phyloP scores from a whole-genome alignment of 2,797 vertebrate genomes.

The Astyanax mexicanus region DNA sequence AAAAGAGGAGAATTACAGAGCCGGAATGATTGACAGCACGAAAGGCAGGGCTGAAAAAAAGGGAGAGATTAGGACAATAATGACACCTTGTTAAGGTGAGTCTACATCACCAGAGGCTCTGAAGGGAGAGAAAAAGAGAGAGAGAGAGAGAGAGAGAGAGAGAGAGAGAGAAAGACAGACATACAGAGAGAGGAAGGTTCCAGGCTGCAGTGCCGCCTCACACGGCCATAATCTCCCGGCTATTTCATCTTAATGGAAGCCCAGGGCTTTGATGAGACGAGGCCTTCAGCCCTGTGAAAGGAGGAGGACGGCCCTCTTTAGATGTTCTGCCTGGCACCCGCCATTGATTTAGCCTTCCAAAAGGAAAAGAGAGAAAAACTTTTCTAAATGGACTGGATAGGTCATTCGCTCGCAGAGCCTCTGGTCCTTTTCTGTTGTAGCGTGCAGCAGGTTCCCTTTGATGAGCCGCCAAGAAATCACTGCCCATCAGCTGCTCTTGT shows the following conservation, averaged over 20 bases:
- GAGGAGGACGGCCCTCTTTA: conserved; percentile 54
- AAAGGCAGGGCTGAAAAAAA: conserved; percentile 8
- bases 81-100: conserved; percentile 51
- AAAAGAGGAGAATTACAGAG: conserved; percentile 25
- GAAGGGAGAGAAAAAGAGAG: conserved; percentile 12
- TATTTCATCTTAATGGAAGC: conserved; percentile 60
- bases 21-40: conserved; percentile 2
- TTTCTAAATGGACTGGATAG: conserved; percentile 56
- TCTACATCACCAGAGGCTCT: conserved; percentile 27
- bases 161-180: conserved; percentile 16
- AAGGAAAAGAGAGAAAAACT: conserved; percentile 48
- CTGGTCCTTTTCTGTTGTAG: conserved; percentile 47
- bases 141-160: conserved; percentile 15
- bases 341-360: conserved; percentile 58
- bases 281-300: conserved; percentile 53
- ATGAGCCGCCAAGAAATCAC: conserved; percentile 61
- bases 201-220: conserved; percentile 38
- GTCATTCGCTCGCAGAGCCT: conserved; percentile 53
- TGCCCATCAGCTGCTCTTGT: conserved; percentile 49
- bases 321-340: conserved; percentile 56
- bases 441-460: conserved; percentile 56
- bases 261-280: conserved; percentile 61
- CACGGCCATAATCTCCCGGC: conserved; percentile 47
- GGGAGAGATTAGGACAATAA: conserved; percentile 54
- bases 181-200: conserved; percentile 22